phyloP scores from a whole-genome alignment of 2,113 vertebrate genomes.

The Carlito syrichta region DNA sequence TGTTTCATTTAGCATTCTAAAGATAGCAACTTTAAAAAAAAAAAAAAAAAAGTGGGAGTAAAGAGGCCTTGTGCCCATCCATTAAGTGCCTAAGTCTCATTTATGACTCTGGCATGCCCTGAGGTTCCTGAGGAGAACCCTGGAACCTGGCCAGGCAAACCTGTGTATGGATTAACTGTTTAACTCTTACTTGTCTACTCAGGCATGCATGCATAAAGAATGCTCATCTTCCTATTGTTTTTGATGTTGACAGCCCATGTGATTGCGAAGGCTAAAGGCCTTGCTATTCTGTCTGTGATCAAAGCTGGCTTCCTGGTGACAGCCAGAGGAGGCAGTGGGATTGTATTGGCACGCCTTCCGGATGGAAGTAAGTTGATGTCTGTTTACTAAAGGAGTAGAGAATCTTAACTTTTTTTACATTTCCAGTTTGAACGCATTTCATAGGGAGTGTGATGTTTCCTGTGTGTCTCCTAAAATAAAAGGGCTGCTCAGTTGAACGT shows the following conservation, averaged over 20 bases:
- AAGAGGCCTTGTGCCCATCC: not conserved
- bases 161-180: not conserved
- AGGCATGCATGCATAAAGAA: not conserved
- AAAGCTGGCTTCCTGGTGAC: constrained; percentile 97
- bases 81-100: not conserved
- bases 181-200: not conserved
- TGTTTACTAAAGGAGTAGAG: not conserved
- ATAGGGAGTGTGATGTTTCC: rapidly evolving
- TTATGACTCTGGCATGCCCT: not conserved
- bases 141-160: rapidly evolving
- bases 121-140: not conserved
- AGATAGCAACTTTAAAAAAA: not conserved
- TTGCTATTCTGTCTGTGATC: constrained; percentile 94
- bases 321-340: constrained; percentile 93
- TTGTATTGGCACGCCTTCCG: constrained; percentile 91
- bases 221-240: not conserved
- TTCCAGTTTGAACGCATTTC: not conserved
- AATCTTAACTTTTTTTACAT: not conserved
- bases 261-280: constrained; percentile 95
- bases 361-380: constrained; percentile 89
- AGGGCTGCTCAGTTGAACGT: rapidly evolving
- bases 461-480: rapidly evolving
- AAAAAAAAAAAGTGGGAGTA: rapidly evolving
- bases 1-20: not conserved
- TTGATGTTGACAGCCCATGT: constrained; percentile 87